Evolutionary conservation across 1,140 invertebrate species (phyloP), one percentile per base, ranked within the genome.

Genomic region (Heliconius nattereri): DNA sequence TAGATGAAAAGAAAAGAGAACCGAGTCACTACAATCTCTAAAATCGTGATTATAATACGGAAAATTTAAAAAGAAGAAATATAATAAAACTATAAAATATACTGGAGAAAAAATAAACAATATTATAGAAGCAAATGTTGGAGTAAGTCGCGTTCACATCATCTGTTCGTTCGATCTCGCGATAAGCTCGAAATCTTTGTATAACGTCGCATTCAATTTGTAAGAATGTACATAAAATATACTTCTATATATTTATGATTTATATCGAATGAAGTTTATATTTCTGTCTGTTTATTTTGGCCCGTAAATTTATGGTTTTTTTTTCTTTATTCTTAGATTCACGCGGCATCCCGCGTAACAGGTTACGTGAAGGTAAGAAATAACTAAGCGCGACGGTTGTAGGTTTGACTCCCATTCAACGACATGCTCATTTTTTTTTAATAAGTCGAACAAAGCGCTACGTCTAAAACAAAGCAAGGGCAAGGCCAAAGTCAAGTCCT

Each of bases 141-240:
- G 26, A 66, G 60, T 29, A 66, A 66, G 26, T 29, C 60, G 60
- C 60, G 60, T 29, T 66, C 26, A 66, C 26, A 66, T 66, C 60
- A 66, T 11, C 23, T 26, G 60, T 29, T 66, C 60, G 60, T 66
- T 29, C 60, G 60, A 66, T 66, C 60, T 66, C 23, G 60, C 60
- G 60, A 66, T 66, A 66, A 66, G 60, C 60, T 29, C 26, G 60
- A 66, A 66, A 66, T 66, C 60, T 66, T 66, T 66, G 60, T 66
- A 66, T 66, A 66, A 66, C 60, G 60, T 66, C 60, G 26, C 60
- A 66, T 66, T 66, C 60, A 66, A 66, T 66, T 66, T 66, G 60
- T 66, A 29, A 29, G 26, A 66, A 66, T 16, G 60, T 66, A 66
- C 20, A 66, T 29, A 45, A 45, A 45, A 45, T 45, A 45, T 16